Base-by-base conservation (phyloP, 2,888 invertebrate genomes). In the Volucella zonaria region DNA sequence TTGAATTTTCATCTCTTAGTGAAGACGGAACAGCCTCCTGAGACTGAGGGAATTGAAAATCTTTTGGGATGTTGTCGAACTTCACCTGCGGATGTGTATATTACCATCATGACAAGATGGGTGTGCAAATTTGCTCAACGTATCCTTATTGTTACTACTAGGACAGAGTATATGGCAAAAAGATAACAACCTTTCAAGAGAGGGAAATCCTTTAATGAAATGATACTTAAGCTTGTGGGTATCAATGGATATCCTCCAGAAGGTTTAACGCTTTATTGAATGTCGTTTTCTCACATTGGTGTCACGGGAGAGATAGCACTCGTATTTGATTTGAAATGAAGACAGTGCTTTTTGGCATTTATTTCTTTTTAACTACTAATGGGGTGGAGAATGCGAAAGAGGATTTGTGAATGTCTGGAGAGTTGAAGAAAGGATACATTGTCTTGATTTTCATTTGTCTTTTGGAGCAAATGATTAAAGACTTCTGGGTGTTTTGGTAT, bases 141-240 rank as follows among this genome's bases (percentile, higher is more conserved):
- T 78, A 62, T 70, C 54, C 61, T 59, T 83, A 74, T 79, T 83
- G 82, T 78, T 31, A 31, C 4, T 31, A 31, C 31, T 31, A 31
- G 6, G 31, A 31, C 31, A 0, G 31, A 31, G 31, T 6, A 31
- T 31, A 56, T 64, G 75, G 54, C 75, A 61, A 49, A 51, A 66
- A 73, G 76, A 82, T 80, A 76, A 85, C 76, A 81, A 77, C 68
- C 76, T 66, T 45, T 75, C 12, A 47, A 66, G 51, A 40, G 76
- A 52, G 45, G 61, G 81, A 81, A 81, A 77, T 81, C 81, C 42
- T 85, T 81, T 81, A 85, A 85, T 85, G 85, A 85, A 85, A 85
- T 85, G 76, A 85, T 81, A 77, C 85, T 68, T 81, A 73, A 62
- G 73, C 61, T 71, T 75, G 43, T 18, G 45, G 59, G 3, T 61